Evolutionary conservation across 2,888 invertebrate genomes (phyloP).

Genomic region (Lordiphosa andalusiaca): DNA sequence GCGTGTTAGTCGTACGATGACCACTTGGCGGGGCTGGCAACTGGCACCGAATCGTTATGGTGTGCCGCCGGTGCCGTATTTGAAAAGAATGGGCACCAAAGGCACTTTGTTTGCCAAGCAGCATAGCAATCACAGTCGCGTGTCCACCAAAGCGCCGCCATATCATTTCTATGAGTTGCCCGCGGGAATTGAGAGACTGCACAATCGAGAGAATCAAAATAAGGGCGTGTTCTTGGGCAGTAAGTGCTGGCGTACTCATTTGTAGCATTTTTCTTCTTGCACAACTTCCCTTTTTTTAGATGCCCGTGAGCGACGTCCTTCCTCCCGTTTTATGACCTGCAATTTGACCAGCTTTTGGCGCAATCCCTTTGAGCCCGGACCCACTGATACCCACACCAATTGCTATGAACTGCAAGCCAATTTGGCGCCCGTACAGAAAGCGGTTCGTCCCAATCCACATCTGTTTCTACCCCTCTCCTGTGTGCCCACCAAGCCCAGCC

Average conservation of each 20-base stretch:
- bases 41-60: constrained; percentile 73
- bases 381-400: constrained; percentile 51
- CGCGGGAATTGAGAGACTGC: constrained; percentile 46
- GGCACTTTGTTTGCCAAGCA: constrained; percentile 62
- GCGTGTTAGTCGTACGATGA: constrained; percentile 35
- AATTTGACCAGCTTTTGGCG: constrained; percentile 56
- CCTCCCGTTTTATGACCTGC: constrained; percentile 57
- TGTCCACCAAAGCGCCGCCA: constrained; percentile 32
- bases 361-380: constrained; percentile 66
- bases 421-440: constrained; percentile 15
- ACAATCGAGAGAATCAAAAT: constrained; percentile 41
- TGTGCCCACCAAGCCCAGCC: constrained; percentile 54
- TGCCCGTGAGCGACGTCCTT: constrained; percentile 63
- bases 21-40: constrained; percentile 50
- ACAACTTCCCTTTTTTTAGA: constrained; percentile 45
- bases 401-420: constrained; percentile 17
- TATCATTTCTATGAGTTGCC: constrained; percentile 49
- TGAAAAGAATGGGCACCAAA: constrained; percentile 38
- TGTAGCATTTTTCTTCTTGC: background rate
- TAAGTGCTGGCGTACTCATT: constrained; percentile 23
- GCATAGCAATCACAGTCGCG: constrained; percentile 34
- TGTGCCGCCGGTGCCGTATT: constrained; percentile 40
- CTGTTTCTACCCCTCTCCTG: constrained; percentile 50
- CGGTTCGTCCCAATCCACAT: constrained; percentile 38
- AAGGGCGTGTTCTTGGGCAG: constrained; percentile 72